phyloP scores from a whole-genome alignment of 2,888 invertebrate species.

The Furcula furcula region DNA sequence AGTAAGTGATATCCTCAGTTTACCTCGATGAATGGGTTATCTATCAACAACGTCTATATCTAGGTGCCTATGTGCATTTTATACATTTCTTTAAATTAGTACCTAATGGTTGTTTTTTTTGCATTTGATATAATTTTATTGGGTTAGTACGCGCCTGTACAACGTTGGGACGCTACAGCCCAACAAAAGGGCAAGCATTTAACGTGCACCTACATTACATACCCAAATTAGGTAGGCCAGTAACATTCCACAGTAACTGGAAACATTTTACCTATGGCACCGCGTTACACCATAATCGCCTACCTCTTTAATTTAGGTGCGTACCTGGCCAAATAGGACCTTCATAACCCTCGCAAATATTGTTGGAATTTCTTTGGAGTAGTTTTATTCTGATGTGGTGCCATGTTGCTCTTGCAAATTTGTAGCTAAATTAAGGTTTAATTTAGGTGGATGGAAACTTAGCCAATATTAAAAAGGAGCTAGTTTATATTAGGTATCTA shows the following conservation, averaged over 20 bases:
- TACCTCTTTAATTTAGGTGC: conserved; percentile 30
- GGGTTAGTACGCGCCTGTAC: conserved; percentile 25
- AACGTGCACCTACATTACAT: conserved; percentile 29
- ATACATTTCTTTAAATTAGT: too few relatives aligned
- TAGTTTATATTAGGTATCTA: not conserved
- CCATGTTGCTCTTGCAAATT: not conserved
- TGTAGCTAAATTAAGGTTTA: not conserved
- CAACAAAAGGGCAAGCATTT: conserved; percentile 21
- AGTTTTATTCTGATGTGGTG: conserved; percentile 19
- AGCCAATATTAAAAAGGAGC: not conserved
- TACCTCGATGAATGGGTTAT: too few relatives aligned
- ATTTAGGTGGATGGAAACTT: not conserved
- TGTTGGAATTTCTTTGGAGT: conserved; percentile 24
- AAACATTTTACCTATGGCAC: conserved; percentile 29
- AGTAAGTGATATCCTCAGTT: too few relatives aligned
- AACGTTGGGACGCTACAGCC: conserved; percentile 20
- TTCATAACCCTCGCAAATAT: conserved; percentile 29
- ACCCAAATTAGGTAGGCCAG: conserved; percentile 28
- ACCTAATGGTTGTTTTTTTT: too few relatives aligned
- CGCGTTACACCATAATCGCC: conserved; percentile 21
- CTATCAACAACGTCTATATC: too few relatives aligned
- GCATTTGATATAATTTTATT: too few relatives aligned
- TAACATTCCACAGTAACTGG: conserved; percentile 28
- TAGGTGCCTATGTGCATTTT: too few relatives aligned
- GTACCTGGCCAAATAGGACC: conserved; percentile 31